phyloP scores from a whole-genome alignment of 2,888 invertebrate species.

The Drosophila leonis region DNA sequence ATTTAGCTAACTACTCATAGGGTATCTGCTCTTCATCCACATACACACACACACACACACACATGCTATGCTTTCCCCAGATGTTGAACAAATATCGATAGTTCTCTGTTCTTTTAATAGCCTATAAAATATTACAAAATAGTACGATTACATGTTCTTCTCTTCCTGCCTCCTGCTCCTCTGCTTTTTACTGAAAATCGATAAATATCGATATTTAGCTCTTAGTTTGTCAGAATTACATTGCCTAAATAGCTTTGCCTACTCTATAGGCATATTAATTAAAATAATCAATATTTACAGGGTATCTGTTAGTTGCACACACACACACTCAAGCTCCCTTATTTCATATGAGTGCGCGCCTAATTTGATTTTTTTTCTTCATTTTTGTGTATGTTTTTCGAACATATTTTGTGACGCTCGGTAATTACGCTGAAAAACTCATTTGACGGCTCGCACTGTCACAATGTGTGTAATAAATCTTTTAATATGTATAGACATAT shows the following conservation, averaged over 20 bases:
- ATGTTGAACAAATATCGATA: too few relatives aligned
- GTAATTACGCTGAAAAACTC: slow-evolving; percentile 82
- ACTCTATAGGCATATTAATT: not conserved
- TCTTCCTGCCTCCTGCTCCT: not conserved
- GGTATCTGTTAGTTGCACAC: not conserved
- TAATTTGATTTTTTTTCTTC: slow-evolving; percentile 54
- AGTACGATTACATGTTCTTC: too few relatives aligned
- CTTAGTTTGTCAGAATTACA: not conserved
- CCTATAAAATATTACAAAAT: not conserved
- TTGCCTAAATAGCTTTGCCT: not conserved
- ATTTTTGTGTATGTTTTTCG: slow-evolving; percentile 48
- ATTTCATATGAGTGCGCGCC: slow-evolving; percentile 55
- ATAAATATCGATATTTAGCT: not conserved
- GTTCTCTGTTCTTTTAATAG: not conserved
- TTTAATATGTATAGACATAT: slow-evolving; percentile 72
- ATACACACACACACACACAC: too few relatives aligned
- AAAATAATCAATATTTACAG: not conserved
- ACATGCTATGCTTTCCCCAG: too few relatives aligned
- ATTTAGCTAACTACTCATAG: not conserved
- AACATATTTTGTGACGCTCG: slow-evolving; percentile 68
- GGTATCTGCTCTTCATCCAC: not conserved
- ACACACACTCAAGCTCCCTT: not conserved
- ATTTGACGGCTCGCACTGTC: slow-evolving; percentile 80
- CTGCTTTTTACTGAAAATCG: not conserved
- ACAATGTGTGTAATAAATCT: slow-evolving; percentile 77